These are phyloP conservation scores for Macropus fuliginosus DNA, from an alignment of 2,797 vertebrate species.

Conservation along the genomic window DNA sequence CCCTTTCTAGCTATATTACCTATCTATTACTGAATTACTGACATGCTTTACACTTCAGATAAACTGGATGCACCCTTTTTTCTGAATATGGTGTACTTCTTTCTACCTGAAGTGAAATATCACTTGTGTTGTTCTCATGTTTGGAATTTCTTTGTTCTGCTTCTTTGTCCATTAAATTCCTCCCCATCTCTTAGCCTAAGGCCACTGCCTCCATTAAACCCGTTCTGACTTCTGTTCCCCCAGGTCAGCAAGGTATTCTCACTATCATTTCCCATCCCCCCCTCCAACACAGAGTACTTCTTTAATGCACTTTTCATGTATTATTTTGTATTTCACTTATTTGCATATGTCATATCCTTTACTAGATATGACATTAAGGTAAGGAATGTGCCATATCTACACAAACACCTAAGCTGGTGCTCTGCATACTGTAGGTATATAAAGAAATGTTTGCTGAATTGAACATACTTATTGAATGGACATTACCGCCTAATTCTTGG, in stretches of 20 bases:
- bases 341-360: too few species aligned
- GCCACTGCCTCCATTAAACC: neutral
- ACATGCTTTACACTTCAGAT: neutral
- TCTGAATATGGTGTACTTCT: neutral
- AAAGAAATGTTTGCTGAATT: neutral
- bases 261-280: neutral
- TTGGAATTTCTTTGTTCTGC: neutral
- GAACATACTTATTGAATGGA: neutral
- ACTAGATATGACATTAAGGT: too few species aligned
- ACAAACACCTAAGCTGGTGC: too few species aligned
- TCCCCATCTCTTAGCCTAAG: neutral
- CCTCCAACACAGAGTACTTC: too few species aligned
- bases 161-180: neutral
- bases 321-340: too few species aligned
- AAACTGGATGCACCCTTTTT: neutral
- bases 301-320: too few species aligned
- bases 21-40: neutral
- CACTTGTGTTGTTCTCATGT: neutral
- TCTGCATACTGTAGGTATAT: neutral
- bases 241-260: neutral
- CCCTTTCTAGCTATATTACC: neutral
- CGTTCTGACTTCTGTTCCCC: neutral
- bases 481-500: neutral
- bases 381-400: too few species aligned
- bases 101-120: neutral